Base-by-base conservation (phyloP, 2,888 invertebrate species). In the Seira ritae region DNA sequence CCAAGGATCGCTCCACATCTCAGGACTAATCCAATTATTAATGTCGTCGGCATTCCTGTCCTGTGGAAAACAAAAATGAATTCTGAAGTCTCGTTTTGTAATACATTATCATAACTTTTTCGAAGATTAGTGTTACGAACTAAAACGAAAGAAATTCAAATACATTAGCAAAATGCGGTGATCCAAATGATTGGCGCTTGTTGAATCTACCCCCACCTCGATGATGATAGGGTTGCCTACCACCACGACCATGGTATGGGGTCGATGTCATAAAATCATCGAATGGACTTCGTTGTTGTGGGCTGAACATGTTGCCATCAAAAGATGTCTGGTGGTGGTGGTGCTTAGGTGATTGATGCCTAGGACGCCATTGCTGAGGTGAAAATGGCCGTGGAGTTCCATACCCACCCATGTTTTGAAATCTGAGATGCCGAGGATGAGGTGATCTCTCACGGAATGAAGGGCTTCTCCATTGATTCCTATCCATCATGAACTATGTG, bases 1-100 rank as follows among this genome's bases (percentile, higher is more conserved):
- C 85, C 86, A 86, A 17, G 86, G 86, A 24, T 86, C 87, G 0
- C 75, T 37, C 87, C 87, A 87, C 87, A 87, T 87, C 68, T 83
- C 79, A 10, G 85, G 85, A 37, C 85, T 87, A 20, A 87, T 66
- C 87, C 87, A 87, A 10, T 31, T 72, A 19, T 85, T 84, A 55
- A 86, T 83, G 15, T 73, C 80, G 22, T 82, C 42, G 0, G 20
- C 8, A 17, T 71, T 75, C 55, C 50, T 55, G 12, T 46, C 69
- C 77, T 77, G 65, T 22, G 50, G 17, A 37, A 37, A 15, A 12
- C 6, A 68, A 68, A 31, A 24, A 68, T 15, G 20, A 20, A 24
- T 67, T 37, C 4, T n/a, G n/a, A 67, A n/a, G 15, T n/a, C 6
- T 15, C 19, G n/a, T n/a, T n/a, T n/a, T n/a, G n/a, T n/a, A n/a